Evolutionary conservation across 2,888 invertebrate species (phyloP).

Genomic region (Muscina levida): DNA sequence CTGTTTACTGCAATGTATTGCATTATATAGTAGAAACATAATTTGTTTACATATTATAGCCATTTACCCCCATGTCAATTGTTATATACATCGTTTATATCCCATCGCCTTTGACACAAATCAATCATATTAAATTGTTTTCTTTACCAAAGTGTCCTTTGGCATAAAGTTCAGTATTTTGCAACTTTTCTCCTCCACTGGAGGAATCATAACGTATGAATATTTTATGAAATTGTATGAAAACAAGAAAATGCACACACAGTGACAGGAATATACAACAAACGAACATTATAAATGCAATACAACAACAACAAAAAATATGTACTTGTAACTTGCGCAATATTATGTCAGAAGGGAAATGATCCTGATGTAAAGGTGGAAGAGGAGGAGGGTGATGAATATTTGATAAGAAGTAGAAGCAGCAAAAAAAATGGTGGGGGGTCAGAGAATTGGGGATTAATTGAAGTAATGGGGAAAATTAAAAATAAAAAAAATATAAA

Average conservation of each 20-base stretch:
- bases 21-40: no score
- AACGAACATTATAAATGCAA: constrained; percentile 43
- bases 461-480: no score
- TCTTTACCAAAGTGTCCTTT: not conserved
- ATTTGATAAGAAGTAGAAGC: not conserved
- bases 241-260: not conserved
- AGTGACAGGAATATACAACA: not conserved
- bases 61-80: no score
- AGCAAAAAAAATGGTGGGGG: no score
- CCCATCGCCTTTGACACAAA: constrained; percentile 13
- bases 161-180: not conserved
- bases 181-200: not conserved
- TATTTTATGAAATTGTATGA: constrained; percentile 30
- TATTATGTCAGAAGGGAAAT: constrained; percentile 12
- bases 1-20: no score
- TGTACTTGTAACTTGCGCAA: no score
- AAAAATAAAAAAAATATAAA: no score
- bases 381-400: not conserved
- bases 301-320: constrained; percentile 43
- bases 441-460: no score
- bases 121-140: constrained; percentile 21
- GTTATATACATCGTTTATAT: no score
- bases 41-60: no score
- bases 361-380: no score
- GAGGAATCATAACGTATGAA: not conserved